Percentiles rank a stretch among this genome's conserved stretches.
These are phyloP conservation scores for Metallyticus violacea DNA, from an alignment of 2,888 invertebrate species.

Conservation along the genomic window DNA sequence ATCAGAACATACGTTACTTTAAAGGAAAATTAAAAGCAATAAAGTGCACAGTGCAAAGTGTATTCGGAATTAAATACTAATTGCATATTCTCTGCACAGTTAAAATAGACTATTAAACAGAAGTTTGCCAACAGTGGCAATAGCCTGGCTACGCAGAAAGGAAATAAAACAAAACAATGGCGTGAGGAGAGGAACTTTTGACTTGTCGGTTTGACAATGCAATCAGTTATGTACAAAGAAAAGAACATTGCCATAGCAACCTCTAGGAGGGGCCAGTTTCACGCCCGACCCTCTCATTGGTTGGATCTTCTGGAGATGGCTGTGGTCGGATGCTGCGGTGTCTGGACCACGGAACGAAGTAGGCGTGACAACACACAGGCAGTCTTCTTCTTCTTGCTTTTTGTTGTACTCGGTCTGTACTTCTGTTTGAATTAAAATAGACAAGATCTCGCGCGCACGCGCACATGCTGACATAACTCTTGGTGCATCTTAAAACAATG, in stretches of 20 bases:
- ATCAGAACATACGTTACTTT: too few relatives aligned
- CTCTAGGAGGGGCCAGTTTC: neutral
- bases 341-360: slow-evolving; percentile 10
- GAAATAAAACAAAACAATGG: neutral
- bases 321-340: slow-evolving; percentile 11
- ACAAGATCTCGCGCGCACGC: too few relatives aligned
- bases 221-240: neutral
- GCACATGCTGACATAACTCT: too few relatives aligned
- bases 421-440: slow-evolving; percentile 14
- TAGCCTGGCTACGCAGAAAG: too few relatives aligned
- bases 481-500: neutral
- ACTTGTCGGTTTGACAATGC: slow-evolving; percentile 5
- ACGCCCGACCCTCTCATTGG: neutral
- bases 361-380: slow-evolving; percentile 1
- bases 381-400: neutral
- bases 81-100: too few relatives aligned
- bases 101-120: neutral
- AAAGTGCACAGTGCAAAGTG: too few relatives aligned
- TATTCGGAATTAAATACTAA: too few relatives aligned
- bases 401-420: neutral
- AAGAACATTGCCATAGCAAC: neutral
- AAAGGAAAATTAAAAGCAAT: too few relatives aligned
- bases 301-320: neutral
- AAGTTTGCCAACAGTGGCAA: neutral
- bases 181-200: neutral